phyloP scores from a whole-genome alignment of 2,888 invertebrate species.

The Netelia melanura region DNA sequence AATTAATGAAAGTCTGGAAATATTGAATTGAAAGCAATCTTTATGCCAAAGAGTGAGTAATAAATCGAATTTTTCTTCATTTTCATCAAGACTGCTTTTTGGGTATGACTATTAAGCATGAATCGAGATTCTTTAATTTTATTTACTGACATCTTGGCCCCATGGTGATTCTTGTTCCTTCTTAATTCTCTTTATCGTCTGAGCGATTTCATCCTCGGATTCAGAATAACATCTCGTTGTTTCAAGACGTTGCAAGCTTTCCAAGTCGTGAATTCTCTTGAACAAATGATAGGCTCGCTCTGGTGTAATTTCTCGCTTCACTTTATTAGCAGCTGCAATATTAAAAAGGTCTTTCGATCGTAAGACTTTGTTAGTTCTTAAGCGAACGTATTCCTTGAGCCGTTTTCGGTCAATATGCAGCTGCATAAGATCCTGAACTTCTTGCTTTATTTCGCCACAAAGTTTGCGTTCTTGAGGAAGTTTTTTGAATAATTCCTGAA shows the following conservation, averaged over 20 bases:
- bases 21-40: neutral
- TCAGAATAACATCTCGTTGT: conserved; percentile 77
- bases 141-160: conserved; percentile 79
- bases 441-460: conserved; percentile 82
- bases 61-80: too few species aligned
- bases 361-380: conserved; percentile 81
- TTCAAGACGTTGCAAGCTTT: conserved; percentile 78
- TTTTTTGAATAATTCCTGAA: conserved; percentile 81
- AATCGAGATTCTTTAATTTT: too few species aligned
- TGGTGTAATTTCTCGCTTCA: conserved; percentile 80
- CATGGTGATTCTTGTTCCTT: conserved; percentile 79
- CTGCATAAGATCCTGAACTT: conserved; percentile 82
- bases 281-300: conserved; percentile 81
- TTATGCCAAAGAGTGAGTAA: too few species aligned
- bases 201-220: conserved; percentile 80
- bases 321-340: conserved; percentile 82
- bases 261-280: conserved; percentile 81
- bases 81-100: too few species aligned
- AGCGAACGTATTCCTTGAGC: conserved; percentile 82
- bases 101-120: too few species aligned
- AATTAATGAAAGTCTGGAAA: neutral
- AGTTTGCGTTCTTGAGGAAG: conserved; percentile 83
- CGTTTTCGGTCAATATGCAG: conserved; percentile 82
- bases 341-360: conserved; percentile 83
- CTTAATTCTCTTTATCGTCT: conserved; percentile 80